Base-by-base conservation (phyloP, 2,888 invertebrate species). In the Minunthozetes semirufus region DNA sequence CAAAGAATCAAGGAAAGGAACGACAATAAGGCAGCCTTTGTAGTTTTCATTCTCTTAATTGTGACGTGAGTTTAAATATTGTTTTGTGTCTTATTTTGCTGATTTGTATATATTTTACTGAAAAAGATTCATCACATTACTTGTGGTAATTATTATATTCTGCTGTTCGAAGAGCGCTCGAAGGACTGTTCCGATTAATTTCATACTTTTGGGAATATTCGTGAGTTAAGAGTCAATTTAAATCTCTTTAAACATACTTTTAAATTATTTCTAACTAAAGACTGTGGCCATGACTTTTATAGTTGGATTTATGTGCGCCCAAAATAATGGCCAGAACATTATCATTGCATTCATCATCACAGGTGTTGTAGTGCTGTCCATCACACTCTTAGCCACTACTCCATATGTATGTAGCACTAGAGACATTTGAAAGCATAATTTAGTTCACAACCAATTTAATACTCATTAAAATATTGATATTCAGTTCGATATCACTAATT, bases 401-500 rank as follows among this genome's bases (percentile, higher is more conserved):
- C 61, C 61, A 1, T 61, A 25, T 22, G 61, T 61, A 17, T n/a
- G n/a, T n/a, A n/a, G n/a, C n/a, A n/a, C n/a, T n/a, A n/a, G n/a
- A n/a, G n/a, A n/a, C n/a, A n/a, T n/a, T n/a, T n/a, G n/a, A n/a
- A n/a, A n/a, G n/a, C n/a, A n/a, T n/a, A n/a, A n/a, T n/a, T n/a
- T n/a, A n/a, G n/a, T n/a, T n/a, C n/a, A n/a, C n/a, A n/a, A n/a
- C 2, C 27, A 3, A 29, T 11, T 59, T 22, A 59, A 59, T 53
- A 19, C 19, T 6, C 5, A 17, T 5, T 3, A 9, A 48, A 9
- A 3, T 3, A 2, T 53, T 19, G n/a, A n/a, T 13, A 17, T 11
- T 27, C 11, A 61, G 61, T 61, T 61, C n/a, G 61, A 61, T 61
- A 61, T 61, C 4, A 61, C 61, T 17, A 61, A 61, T n/a, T 61